Conservation (phyloP, 2,888 invertebrate genomes). For the Nysson spinosus region DNA sequence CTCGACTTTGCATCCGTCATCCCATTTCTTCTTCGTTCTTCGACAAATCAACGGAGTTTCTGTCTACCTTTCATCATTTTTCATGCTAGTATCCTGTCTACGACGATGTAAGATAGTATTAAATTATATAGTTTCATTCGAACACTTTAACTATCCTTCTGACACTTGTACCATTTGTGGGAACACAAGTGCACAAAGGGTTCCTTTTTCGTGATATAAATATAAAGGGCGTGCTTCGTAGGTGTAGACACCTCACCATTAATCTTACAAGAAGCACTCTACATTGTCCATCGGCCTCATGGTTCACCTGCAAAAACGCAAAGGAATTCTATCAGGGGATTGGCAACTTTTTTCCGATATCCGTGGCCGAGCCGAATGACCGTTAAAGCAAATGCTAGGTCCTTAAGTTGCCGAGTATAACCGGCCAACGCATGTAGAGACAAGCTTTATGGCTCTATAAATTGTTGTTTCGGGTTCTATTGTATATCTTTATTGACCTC, state of each 20-base stretch:
- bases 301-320: constrained; percentile 50
- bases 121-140: background rate
- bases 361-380: constrained; percentile 49
- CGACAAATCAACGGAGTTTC: no score
- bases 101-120: no score
- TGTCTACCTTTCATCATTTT: no score
- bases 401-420: constrained; percentile 43
- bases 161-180: background rate
- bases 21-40: no score
- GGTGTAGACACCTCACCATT: constrained; percentile 56
- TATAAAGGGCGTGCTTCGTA: constrained; percentile 48
- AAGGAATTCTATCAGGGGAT: constrained; percentile 61
- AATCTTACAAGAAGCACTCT: constrained; percentile 49
- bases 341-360: constrained; percentile 61
- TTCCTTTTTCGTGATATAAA: constrained; percentile 40
- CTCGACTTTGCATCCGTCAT: no score
- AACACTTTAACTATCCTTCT: background rate
- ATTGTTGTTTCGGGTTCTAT: constrained; percentile 58
- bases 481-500: constrained; percentile 45
- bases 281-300: constrained; percentile 47
- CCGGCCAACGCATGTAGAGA: constrained; percentile 48
- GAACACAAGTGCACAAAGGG: constrained; percentile 10
- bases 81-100: no score
- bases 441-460: constrained; percentile 59
- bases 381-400: constrained; percentile 55